Base-by-base conservation (phyloP, 2,888 invertebrate genomes). In the Vannuccia rotundouncinata region DNA sequence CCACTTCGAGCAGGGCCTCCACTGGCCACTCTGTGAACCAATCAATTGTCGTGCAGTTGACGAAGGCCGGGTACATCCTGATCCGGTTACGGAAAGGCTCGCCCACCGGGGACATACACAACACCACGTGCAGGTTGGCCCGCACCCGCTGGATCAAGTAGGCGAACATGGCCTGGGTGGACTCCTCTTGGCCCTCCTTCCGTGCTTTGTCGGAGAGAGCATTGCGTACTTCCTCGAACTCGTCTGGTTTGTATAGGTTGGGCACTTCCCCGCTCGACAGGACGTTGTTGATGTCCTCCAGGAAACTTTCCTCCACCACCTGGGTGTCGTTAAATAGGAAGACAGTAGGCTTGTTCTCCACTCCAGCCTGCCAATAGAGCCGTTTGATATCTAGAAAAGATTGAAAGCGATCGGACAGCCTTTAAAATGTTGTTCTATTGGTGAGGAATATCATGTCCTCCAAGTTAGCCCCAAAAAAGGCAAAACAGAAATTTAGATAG, bases 21-120 rank as follows among this genome's bases (percentile, higher is more conserved):
- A 91, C 91, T 0, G 95, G 94, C 95, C 95, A 95, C 84, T 93
- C 92, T 85, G 92, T 90, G 89, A 94, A 94, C 94, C 94, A 95
- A 88, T 95, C 93, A 28, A 94, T 93, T 0, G 94, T 94, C 0
- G 94, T 93, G 83, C 92, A 92, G 89, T 94, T 94, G 73, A 95
- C 92, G 80, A 95, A 89, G 0, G 94, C 92, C 0, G 95, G 95
- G 88, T 94, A 95, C 87, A 94, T 94, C 10, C 94, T 91, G 84
- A 95, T 91, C 80, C 93, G 91, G 85, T 92, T 92, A 85, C 93
- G 92, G 84, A 17, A 82, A 79, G 91, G 91, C 81, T 93, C 93
- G 0, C 94, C 95, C 81, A 94, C 93, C 0, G 95, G 94, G 84
- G 93, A 94, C 91, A 95, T 93, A 85, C 94, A 93, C 29, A 95